These are phyloP conservation scores for Podarcis siculus DNA, from an alignment of 2,797 vertebrate species.

Conservation along the genomic window DNA sequence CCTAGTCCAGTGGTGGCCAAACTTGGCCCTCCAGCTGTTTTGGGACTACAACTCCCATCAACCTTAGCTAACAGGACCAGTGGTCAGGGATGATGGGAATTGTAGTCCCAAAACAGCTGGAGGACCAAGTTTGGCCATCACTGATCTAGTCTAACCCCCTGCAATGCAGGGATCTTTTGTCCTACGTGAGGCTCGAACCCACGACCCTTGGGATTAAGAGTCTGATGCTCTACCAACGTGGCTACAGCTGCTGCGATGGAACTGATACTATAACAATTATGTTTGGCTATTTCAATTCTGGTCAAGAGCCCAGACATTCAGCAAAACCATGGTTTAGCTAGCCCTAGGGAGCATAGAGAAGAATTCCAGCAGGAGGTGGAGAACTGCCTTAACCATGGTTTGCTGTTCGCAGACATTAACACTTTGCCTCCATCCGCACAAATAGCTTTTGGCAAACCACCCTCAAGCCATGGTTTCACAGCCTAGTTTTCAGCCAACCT, in stretches of 20 bases:
- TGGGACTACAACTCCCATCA: too few species aligned
- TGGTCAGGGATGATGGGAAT: too few species aligned
- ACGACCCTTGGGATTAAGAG: too few species aligned
- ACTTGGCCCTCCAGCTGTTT: too few species aligned
- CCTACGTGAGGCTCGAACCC: too few species aligned
- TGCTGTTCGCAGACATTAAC: not conserved
- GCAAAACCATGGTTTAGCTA: not conserved
- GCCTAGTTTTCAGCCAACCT: not conserved
- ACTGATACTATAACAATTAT: not conserved
- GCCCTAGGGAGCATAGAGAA: not conserved
- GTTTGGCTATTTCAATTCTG: not conserved
- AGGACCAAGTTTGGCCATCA: too few species aligned
- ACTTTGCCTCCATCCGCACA: not conserved
- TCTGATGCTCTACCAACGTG: too few species aligned
- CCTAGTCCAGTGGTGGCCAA: too few species aligned
- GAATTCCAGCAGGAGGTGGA: not conserved
- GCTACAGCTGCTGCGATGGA: not conserved
- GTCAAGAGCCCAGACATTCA: not conserved
- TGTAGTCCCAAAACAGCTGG: too few species aligned
- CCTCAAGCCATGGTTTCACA: not conserved
- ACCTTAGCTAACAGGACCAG: too few species aligned
- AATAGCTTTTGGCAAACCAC: not conserved
- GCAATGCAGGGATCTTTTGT: too few species aligned
- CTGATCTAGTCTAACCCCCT: too few species aligned
- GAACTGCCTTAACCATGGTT: not conserved